Evolutionary conservation across 2,113 vertebrate species (phyloP), one percentile per base, ranked within the genome.

Genomic region (Phasianus colchicus): DNA sequence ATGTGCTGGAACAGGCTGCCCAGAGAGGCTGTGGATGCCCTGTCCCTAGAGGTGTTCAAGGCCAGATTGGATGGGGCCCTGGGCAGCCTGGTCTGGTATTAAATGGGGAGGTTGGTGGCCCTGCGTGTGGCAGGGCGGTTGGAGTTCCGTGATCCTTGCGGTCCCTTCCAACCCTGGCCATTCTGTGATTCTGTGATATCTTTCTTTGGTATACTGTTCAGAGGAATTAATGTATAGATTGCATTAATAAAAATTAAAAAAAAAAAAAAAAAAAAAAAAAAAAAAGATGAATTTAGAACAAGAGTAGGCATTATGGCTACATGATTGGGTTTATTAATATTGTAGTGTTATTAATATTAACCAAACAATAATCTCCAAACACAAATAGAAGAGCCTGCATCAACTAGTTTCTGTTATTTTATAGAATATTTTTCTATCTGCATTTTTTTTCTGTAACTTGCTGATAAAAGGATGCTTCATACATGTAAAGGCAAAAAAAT

Each of bases 131-230:
- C 42, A 43, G 42, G 42, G 42, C 15, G 42, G 15, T 17, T 43
- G 42, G 42, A 16, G 42, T 15, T 43, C 8, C 6, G 15, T 43
- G 42, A 43, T 43, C 42, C 42, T 43, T 43, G 42, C 7, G 15
- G 42, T 43, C 42, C 42, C 42, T 43, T 43, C 42, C 42, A 16
- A 43, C 16, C 6, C 42, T 43, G 42, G 16, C 42, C 42, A 43
- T 43, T 43, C 42, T 43, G 42, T 43, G 42, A 43, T 43, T 43
- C 16, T 43, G 42, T 43, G 42, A 16, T 43, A 43, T 43, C 30
- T 82, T 52, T 66, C 43, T 93, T 27, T 76, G 29, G 63, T 96
- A 93, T 94, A 88, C 27, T 92, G 12, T 77, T 83, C 58, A 63
- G 32, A 81, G 93, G 66, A 88, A 47, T 58, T 80, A n/a, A 52